A percentile compares a stretch with the other conserved stretches of the same genome.
Evolutionary conservation across 2,888 invertebrate genomes (phyloP).

Genomic region (Eledone cirrhosa): DNA sequence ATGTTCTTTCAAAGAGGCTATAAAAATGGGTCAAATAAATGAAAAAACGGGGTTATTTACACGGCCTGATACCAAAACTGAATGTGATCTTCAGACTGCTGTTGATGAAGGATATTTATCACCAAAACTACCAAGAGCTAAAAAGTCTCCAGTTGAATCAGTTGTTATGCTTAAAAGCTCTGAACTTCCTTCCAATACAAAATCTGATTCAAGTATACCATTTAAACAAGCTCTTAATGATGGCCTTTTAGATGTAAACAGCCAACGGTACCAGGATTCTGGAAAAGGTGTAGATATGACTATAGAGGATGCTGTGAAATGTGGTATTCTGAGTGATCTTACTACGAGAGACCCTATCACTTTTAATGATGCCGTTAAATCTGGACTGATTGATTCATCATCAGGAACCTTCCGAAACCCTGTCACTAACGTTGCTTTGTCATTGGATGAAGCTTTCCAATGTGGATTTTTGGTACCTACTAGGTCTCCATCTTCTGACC

Average conservation of each 20-base stretch:
- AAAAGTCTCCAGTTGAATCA: constrained; percentile 42
- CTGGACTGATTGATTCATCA: constrained; percentile 59
- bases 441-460: constrained; percentile 83
- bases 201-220: constrained; percentile 60
- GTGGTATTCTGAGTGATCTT: constrained; percentile 38
- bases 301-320: constrained; percentile 39
- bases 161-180: constrained; percentile 55
- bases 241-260: constrained; percentile 31
- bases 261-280: constrained; percentile 31
- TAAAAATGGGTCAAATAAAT: constrained; percentile 82
- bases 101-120: constrained; percentile 67
- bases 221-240: constrained; percentile 33
- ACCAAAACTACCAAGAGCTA: constrained; percentile 63
- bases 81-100: constrained; percentile 80
- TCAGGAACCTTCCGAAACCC: constrained; percentile 83
- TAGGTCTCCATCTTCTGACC: constrained; percentile 34
- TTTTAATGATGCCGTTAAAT: constrained; percentile 45
- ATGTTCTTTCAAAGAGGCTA: constrained; percentile 73
- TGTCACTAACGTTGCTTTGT: constrained; percentile 80
- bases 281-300: constrained; percentile 41
- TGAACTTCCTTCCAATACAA: constrained; percentile 20
- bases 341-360: constrained; percentile 23
- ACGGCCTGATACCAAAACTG: constrained; percentile 72
- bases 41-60: constrained; percentile 77
- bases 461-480: constrained; percentile 73